Evolutionary conservation across 2,797 vertebrate species (phyloP), one percentile per base, ranked within the genome.

Genomic region (Falco novaeseelandiae): DNA sequence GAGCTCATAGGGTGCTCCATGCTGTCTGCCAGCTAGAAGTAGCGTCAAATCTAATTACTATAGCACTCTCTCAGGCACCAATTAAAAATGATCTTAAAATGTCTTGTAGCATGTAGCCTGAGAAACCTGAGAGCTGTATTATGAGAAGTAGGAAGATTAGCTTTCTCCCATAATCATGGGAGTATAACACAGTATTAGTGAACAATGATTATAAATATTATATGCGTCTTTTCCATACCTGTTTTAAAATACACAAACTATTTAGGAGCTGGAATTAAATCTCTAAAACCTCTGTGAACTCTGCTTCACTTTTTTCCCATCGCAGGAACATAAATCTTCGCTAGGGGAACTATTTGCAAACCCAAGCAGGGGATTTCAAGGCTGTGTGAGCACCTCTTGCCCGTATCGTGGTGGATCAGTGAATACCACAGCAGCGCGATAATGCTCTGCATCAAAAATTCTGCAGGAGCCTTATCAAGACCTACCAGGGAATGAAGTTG

Each of bases 291-390:
- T 17, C 34, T 55, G 57, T 83, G 90, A 91, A 72, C 32, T 81
- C 88, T 72, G 21, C 29, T 85, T 94, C 61, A 67, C 49, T 96
- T 96, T 96, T 67, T 74, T 77, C 12, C 7, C 18, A 63, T 73
- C 54, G 78, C 66, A 44, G 26, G 44, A 71, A 73, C 79, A 67
- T 87, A 86, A 92, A 91, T 95, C 76, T 91, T 93, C 90, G 77
- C 84, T 76, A 27, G 44, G 90, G 48, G 80, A 87, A 55, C 74
- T 36, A 61, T 94, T 97, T 97, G 71, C 78, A 94, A 72, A 67
- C 30, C 34, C 52, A 55, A 58, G 65, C 48, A 87, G 88, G 54
- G 76, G 82, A 86, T 63, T 93, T 91, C 81, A 89, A 91, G 63
- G 55, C 80, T 79, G 14, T 78, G 20, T 83, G 86, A 96, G 46